phyloP scores from a whole-genome alignment of 2,888 invertebrate species.

The Drosophila mulleri region DNA sequence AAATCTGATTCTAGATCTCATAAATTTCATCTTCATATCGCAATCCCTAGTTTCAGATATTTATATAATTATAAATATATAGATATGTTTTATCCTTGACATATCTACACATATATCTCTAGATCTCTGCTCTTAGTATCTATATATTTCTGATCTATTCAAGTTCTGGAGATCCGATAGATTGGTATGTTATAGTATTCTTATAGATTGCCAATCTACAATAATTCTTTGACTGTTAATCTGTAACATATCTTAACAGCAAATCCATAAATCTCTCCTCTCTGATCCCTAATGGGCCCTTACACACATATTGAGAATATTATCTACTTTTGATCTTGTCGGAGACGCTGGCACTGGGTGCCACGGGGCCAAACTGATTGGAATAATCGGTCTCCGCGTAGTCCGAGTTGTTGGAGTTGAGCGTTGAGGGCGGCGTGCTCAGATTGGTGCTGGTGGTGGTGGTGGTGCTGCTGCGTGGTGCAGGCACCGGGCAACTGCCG shows the following conservation, averaged over 20 bases:
- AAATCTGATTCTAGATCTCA: too few relatives aligned
- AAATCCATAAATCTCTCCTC: background rate
- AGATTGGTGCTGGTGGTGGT: constrained; percentile 46
- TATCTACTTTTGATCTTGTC: constrained; percentile 84
- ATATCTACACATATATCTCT: too few relatives aligned
- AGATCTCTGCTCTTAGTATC: background rate
- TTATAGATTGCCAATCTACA: background rate
- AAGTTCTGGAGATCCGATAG: too few relatives aligned
- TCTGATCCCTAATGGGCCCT: background rate
- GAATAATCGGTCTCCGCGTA: constrained; percentile 69
- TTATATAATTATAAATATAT: too few relatives aligned
- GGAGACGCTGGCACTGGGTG: constrained; percentile 79
- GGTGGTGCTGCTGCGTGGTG: constrained; percentile 59
- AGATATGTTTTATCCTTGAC: too few relatives aligned
- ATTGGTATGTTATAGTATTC: background rate
- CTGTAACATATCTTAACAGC: too few relatives aligned
- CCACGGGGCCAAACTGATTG: constrained; percentile 64
- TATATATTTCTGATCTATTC: background rate
- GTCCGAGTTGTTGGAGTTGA: constrained; percentile 66
- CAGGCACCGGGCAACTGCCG: constrained; percentile 41
- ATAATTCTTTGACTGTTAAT: too few relatives aligned
- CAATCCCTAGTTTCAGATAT: too few relatives aligned
- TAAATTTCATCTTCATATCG: too few relatives aligned
- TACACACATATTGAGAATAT: background rate
- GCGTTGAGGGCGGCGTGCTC: constrained; percentile 62